phyloP scores from a whole-genome alignment of 2,113 vertebrate species.

The Archocentrus centrarchus region DNA sequence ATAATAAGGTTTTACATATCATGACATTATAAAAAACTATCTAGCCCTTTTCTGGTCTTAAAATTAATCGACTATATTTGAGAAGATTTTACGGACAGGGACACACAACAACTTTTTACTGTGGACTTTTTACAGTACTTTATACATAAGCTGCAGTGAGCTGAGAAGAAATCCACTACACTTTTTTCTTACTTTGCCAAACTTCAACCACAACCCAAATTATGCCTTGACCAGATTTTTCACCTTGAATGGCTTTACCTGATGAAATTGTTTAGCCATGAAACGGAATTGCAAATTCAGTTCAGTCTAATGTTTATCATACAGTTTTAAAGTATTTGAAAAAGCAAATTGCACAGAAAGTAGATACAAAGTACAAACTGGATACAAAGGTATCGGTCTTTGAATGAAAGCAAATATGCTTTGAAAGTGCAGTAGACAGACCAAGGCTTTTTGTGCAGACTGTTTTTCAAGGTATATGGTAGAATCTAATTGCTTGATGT shows the following conservation, averaged over 20 bases:
- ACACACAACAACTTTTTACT: no score
- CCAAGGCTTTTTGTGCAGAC: neutral
- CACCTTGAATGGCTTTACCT: no score
- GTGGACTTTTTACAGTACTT: no score
- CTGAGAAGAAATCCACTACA: neutral
- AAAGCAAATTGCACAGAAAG: neutral
- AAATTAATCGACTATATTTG: no score
- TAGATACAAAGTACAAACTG: neutral
- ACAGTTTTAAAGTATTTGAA: neutral
- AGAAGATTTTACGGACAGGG: no score
- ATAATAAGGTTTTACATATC: no score
- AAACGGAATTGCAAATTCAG: no score
- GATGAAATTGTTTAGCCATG: no score
- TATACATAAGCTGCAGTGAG: neutral
- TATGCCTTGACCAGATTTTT: no score
- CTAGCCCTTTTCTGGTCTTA: no score
- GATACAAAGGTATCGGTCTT: neutral
- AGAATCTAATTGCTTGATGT: neutral
- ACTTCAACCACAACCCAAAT: neutral
- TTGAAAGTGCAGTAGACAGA: neutral
- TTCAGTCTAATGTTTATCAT: neutral
- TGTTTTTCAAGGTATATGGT: neutral
- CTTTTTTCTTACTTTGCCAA: no score
- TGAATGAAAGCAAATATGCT: neutral
- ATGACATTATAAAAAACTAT: no score